A percentile compares a stretch with the other conserved stretches of the same genome.
phyloP scores from a whole-genome alignment of 2,797 vertebrate species.

The Leptatherina wallacei region DNA sequence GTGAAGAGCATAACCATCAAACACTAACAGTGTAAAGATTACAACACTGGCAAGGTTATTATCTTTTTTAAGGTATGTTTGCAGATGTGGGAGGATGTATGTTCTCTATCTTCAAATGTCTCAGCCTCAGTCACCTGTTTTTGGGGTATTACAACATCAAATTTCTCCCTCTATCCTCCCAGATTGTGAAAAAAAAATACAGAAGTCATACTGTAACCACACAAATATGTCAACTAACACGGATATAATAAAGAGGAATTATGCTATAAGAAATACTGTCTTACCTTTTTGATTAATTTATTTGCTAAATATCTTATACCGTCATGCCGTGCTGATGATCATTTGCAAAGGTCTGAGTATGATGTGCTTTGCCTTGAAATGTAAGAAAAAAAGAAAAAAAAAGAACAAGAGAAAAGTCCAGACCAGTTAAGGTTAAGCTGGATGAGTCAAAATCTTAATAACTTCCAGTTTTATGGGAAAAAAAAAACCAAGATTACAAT shows the following conservation, averaged over 20 bases:
- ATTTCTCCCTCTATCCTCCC: background rate
- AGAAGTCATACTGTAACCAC: conserved; percentile 1
- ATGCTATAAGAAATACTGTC: background rate
- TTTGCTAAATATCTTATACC: too few species aligned
- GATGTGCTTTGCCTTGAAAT: too few species aligned
- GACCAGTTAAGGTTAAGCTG: background rate
- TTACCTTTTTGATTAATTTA: background rate
- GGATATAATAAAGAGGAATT: background rate
- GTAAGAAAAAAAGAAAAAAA: too few species aligned
- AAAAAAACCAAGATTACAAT: background rate
- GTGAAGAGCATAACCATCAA: conserved; percentile 94
- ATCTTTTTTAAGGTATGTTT: background rate
- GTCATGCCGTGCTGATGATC: too few species aligned
- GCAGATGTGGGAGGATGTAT: background rate
- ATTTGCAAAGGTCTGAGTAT: too few species aligned
- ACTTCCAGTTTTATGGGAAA: too few species aligned
- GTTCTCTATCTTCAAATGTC: background rate
- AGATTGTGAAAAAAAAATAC: conserved; percentile 5
- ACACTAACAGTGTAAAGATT: conserved; percentile 78
- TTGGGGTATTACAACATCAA: background rate
- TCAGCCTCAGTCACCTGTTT: background rate
- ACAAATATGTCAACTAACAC: background rate
- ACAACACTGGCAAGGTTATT: background rate
- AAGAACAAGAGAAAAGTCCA: background rate
- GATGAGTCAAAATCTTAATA: background rate